phyloP scores from a whole-genome alignment of 2,113 vertebrate species.

The Neofelis nebulosa region DNA sequence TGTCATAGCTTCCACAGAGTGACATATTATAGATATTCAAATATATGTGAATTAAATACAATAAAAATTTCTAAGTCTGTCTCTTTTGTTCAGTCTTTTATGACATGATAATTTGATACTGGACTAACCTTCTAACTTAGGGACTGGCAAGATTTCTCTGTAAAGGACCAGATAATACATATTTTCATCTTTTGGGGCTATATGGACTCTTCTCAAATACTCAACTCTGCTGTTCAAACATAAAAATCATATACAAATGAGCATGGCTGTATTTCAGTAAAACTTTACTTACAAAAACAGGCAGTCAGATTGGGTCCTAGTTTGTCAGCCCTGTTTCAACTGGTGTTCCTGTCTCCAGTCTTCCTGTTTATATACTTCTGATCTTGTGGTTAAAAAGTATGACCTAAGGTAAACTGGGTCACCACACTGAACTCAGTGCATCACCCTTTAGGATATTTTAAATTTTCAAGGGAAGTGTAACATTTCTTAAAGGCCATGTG shows the following conservation, averaged over 20 bases:
- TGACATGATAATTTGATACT: not conserved
- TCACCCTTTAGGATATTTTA: not conserved
- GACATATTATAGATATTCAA: not conserved
- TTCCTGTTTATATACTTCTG: not conserved
- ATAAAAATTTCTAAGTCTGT: not conserved
- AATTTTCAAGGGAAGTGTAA: not conserved
- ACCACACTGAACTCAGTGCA: not conserved
- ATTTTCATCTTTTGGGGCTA: not conserved
- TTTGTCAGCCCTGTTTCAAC: not conserved
- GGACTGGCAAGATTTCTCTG: not conserved
- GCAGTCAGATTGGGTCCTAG: not conserved
- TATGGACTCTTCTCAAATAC: not conserved
- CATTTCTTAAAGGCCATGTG: not conserved
- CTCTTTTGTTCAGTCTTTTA: not conserved
- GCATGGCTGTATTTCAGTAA: not conserved
- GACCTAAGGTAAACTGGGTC: not conserved
- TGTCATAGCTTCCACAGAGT: not conserved
- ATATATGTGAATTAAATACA: not conserved
- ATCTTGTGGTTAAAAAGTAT: not conserved
- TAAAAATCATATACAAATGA: not conserved
- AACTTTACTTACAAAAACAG: not conserved
- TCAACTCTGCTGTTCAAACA: not conserved
- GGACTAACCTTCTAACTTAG: not conserved
- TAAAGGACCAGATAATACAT: not conserved
- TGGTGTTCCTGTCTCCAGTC: not conserved